Base-by-base conservation (phyloP, 2,797 vertebrate species). In the Tadarida brasiliensis region DNA sequence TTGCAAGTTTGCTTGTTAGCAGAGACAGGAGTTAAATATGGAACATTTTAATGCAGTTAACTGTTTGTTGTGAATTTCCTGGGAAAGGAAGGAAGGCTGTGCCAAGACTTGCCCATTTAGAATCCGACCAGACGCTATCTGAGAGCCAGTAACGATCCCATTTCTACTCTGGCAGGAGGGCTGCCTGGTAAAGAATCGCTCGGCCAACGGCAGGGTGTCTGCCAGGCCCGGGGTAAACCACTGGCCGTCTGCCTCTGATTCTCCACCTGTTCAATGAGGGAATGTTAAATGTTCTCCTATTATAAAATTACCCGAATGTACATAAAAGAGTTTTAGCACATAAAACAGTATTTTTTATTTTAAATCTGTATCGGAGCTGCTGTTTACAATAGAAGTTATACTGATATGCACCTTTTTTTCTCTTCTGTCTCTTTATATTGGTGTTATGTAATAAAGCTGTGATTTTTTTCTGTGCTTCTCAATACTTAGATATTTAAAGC, bases 41-140 rank as follows among this genome's bases (percentile, higher is more conserved):
- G 49, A 94, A 47, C 39, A 6, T 39, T 88, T 87, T 86, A 78
- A 96, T 90, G 59, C 47, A 82, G 87, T 96, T 74, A 91, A 91
- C 70, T 73, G 39, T 83, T 95, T 22, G 30, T 56, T 85, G 65
- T 61, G 39, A 91, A 74, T 96, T 96, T 91, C 61, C 56, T 65
- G 49, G 73, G 54, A 63, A 89, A 93, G 67, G 70, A 61, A 87
- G 44, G 20, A 87, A 84, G 65, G 51, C 14, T 73, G 67, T 81
- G 65, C 54, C 87, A 87, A 51, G 49, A 61, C 8, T 28, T n/a
- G 76, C 11, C 76, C 22, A 33, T 59, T 87, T 78, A 44, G 33
- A 56, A 44, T 90, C 86, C 73, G 57, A 63, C 67, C 39, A 80
- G 67, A 78, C 51, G 26, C 51, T 39, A 56, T 71, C 35, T 68